Percentiles rank a stretch among this genome's conserved stretches.
Evolutionary conservation across 2,113 vertebrate species (phyloP).

Genomic region (Tauraco erythrolophus): DNA sequence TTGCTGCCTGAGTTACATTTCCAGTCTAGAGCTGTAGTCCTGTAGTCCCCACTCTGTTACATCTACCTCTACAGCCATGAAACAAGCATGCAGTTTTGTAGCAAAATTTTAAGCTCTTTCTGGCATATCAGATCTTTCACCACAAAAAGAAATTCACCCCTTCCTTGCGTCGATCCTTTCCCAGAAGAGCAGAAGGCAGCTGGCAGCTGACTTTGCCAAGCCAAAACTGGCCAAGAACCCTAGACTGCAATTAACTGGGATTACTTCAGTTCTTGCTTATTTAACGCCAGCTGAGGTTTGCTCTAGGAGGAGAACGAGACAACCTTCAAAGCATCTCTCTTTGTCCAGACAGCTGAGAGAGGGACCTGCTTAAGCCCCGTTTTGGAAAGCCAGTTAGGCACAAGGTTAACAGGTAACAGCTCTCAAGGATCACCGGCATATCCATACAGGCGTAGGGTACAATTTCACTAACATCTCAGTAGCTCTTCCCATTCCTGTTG

Average conservation of each 20-base stretch:
- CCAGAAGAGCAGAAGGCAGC: neutral
- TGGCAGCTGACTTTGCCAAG: neutral
- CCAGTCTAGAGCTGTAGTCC: neutral
- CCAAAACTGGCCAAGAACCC: neutral
- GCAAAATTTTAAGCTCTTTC: neutral
- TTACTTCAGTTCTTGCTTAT: neutral
- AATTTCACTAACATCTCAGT: neutral
- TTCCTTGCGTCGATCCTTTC: neutral
- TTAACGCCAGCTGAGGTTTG: neutral
- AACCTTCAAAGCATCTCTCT: neutral
- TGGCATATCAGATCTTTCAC: neutral
- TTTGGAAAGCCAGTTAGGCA: neutral
- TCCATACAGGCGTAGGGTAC: rapidly evolving
- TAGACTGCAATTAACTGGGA: neutral
- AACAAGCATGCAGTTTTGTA: neutral
- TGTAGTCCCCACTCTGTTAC: neutral
- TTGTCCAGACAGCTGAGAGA: neutral
- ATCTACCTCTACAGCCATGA: neutral
- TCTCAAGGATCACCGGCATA: neutral
- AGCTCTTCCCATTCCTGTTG: neutral
- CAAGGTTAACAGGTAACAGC: neutral
- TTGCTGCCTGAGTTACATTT: neutral
- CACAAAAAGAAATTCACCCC: neutral
- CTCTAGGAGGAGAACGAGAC: neutral
- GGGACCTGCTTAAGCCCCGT: neutral